Evolutionary conservation across 30 jellyfish, hydroid and myxozoan genomes (phyloP), one percentile per base, ranked within the genome.

Genomic region (Catostylus mosaicus): DNA sequence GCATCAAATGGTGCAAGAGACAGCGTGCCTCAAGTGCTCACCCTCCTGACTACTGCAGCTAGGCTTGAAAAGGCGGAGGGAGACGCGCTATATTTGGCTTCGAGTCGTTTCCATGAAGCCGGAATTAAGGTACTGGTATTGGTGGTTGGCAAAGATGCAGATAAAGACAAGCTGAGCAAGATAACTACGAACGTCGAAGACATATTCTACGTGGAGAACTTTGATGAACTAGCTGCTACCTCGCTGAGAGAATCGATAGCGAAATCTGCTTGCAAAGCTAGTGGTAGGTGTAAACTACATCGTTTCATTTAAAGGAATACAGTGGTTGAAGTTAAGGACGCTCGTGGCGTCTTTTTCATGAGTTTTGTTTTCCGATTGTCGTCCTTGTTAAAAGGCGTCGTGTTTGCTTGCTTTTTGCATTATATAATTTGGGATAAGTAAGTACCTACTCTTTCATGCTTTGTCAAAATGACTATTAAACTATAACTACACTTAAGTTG

Each of bases 281-380:
- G 70, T 11, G 92, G 92, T 69, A 82, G 19, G 92, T 47, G n/a
- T 67, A 0, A n/a, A n/a, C n/a, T n/a, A n/a, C n/a, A n/a, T n/a
- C n/a, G n/a, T n/a, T n/a, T n/a, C n/a, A n/a, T n/a, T n/a, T n/a
- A n/a, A n/a, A n/a, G n/a, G n/a, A n/a, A n/a, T n/a, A n/a, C n/a
- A n/a, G n/a, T n/a, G n/a, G n/a, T n/a, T n/a, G n/a, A n/a, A n/a
- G n/a, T n/a, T n/a, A n/a, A n/a, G n/a, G n/a, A n/a, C n/a, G n/a
- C n/a, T n/a, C n/a, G n/a, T n/a, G n/a, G n/a, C n/a, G n/a, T n/a
- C n/a, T n/a, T n/a, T n/a, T n/a, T n/a, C n/a, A n/a, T n/a, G n/a
- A n/a, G n/a, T n/a, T n/a, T n/a, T n/a, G n/a, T n/a, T n/a, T n/a
- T n/a, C n/a, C n/a, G n/a, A n/a, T n/a, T n/a, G n/a, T n/a, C n/a